Evolutionary conservation across 1,140 invertebrate species (phyloP).

Genomic region (Melipona quadrifasciata): DNA sequence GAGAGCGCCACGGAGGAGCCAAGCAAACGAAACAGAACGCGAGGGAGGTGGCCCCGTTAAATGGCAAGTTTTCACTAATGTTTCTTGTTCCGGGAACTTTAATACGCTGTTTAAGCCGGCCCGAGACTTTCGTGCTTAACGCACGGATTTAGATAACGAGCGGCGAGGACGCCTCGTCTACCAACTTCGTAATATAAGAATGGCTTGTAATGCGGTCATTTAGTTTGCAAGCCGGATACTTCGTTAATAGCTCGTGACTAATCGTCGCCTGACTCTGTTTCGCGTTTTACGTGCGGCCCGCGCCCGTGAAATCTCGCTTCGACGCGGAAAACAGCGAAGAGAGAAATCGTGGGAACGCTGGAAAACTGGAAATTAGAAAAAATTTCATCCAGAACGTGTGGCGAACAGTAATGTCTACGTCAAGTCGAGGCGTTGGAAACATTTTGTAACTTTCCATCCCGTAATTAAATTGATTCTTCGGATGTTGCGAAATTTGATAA

Average conservation of each 20-base stretch:
- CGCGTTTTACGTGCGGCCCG: constrained; percentile 3
- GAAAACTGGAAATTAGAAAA: background rate
- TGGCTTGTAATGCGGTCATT: constrained; percentile 45
- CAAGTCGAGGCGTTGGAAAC: no score
- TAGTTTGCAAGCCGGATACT: constrained; percentile 44
- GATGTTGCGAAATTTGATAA: no score
- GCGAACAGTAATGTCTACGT: no score
- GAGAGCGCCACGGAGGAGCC: no score
- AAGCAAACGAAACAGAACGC: constrained; percentile 37
- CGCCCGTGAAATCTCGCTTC: background rate
- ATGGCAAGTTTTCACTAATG: constrained; percentile 80
- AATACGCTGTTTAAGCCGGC: constrained; percentile 75
- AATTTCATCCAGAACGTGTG: no score
- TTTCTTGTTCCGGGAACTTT: constrained; percentile 76
- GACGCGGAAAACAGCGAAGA: background rate
- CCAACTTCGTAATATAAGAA: constrained; percentile 58
- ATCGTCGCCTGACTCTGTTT: constrained; percentile 24
- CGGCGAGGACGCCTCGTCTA: constrained; percentile 11
- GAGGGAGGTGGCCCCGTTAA: constrained; percentile 69
- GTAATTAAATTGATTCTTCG: no score
- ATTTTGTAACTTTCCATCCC: no score
- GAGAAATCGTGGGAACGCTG: background rate
- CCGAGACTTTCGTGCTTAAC: constrained; percentile 60
- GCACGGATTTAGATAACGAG: constrained; percentile 59
- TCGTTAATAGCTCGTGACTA: constrained; percentile 55